Conservation (phyloP, 2,113 vertebrate genomes). For the Turnix velox region DNA sequence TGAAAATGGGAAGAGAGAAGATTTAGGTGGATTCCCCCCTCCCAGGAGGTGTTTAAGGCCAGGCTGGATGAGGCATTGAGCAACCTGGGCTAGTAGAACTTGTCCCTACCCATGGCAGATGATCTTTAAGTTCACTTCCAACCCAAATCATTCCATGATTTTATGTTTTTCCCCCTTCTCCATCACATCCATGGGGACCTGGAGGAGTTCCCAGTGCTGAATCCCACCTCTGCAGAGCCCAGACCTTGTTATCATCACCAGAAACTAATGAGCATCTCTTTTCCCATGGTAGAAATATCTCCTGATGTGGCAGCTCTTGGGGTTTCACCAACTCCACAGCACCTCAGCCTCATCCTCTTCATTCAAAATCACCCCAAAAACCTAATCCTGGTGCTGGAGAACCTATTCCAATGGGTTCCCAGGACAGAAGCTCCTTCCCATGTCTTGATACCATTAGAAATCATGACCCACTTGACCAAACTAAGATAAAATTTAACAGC, state of each 20-base stretch:
- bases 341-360: background rate
- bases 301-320: rapidly evolving
- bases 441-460: background rate
- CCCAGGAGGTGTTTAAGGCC: no score
- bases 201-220: rapidly evolving
- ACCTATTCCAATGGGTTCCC: background rate
- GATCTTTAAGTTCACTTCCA: no score
- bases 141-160: no score
- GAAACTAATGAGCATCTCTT: background rate
- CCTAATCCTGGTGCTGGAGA: rapidly evolving
- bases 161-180: background rate
- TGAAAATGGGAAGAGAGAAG: no score
- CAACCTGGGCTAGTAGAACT: no score
- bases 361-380: background rate
- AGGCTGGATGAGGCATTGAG: no score
- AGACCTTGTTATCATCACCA: rapidly evolving
- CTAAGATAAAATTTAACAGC: conserved; percentile 16
- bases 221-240: background rate
- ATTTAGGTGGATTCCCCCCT: no score
- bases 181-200: rapidly evolving
- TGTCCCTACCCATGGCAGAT: no score
- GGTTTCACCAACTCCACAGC: rapidly evolving
- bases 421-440: background rate
- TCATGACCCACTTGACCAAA: background rate
- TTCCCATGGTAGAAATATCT: rapidly evolving